Evolutionary conservation across 2,113 vertebrate species (phyloP).

Genomic region (Hipposideros armiger): DNA sequence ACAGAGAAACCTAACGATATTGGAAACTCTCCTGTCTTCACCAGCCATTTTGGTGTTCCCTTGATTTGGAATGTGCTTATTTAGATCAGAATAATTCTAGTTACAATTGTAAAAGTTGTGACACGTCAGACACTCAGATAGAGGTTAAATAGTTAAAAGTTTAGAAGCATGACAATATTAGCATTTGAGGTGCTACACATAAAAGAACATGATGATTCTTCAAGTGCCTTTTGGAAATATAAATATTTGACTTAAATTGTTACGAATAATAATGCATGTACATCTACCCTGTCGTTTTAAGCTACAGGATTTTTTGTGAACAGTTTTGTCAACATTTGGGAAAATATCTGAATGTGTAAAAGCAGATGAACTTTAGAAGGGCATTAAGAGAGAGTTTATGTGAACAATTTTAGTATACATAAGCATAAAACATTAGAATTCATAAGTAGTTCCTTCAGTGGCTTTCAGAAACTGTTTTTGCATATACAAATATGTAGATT

Average conservation of each 20-base stretch:
- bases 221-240: constrained; percentile 44
- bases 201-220: constrained; percentile 47
- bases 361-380: constrained; percentile 77
- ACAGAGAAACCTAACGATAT: not conserved
- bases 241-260: constrained; percentile 68
- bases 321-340: constrained; percentile 73
- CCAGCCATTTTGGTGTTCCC: not conserved
- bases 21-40: not conserved
- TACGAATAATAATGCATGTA: constrained; percentile 60
- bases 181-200: not conserved
- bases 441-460: constrained; percentile 17
- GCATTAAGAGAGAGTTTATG: constrained; percentile 70
- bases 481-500: constrained; percentile 13
- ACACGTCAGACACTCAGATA: not conserved
- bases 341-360: constrained; percentile 76
- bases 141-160: constrained; percentile 48
- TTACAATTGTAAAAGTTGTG: not conserved
- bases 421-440: constrained; percentile 69
- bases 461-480: constrained; percentile 39
- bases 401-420: constrained; percentile 62
- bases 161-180: not conserved
- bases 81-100: not conserved
- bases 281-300: constrained; percentile 67
- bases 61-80: not conserved
- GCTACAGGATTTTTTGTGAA: constrained; percentile 59